A percentile compares a stretch with the other conserved stretches of the same genome.
phyloP scores from a whole-genome alignment of 1,140 invertebrate genomes.

The Goniozus legneri region DNA sequence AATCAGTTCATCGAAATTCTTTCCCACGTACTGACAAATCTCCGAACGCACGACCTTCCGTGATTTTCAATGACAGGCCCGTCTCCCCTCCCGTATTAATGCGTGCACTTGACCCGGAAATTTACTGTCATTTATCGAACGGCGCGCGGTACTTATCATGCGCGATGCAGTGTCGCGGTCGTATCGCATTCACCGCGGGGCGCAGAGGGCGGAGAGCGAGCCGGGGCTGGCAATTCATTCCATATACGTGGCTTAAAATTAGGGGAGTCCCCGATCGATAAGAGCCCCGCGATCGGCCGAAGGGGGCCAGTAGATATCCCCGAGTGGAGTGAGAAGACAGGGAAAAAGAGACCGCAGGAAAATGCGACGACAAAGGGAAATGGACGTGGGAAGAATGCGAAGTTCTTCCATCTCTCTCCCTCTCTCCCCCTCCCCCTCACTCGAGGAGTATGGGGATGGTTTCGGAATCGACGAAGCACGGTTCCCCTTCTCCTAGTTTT shows the following conservation, averaged over 20 bases:
- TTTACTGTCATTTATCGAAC: too few species aligned
- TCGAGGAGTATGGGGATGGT: too few species aligned
- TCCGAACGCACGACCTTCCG: too few species aligned
- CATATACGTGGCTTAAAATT: slow-evolving; percentile 19
- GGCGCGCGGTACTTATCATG: too few species aligned
- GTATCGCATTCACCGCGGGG: too few species aligned
- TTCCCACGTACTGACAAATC: too few species aligned
- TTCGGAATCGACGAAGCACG: neutral
- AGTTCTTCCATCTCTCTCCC: slow-evolving; percentile 18
- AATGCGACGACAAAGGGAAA: slow-evolving; percentile 31
- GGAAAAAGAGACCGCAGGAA: slow-evolving; percentile 27
- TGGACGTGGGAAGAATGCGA: slow-evolving; percentile 29
- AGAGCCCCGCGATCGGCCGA: neutral
- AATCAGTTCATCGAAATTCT: too few species aligned
- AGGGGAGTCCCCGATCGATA: slow-evolving; percentile 17
- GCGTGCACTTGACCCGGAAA: too few species aligned
- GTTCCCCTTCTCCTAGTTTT: neutral
- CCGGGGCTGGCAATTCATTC: too few species aligned
- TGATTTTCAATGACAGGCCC: too few species aligned
- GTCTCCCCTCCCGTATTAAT: too few species aligned
- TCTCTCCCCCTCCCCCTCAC: slow-evolving; percentile 4
- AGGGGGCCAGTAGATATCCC: neutral
- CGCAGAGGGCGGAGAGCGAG: neutral
- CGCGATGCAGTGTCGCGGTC: too few species aligned
- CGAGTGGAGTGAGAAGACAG: slow-evolving; percentile 9